These are phyloP conservation scores for Xestia rhomboidea DNA, from an alignment of 2,888 invertebrate genomes.

Conservation along the genomic window DNA sequence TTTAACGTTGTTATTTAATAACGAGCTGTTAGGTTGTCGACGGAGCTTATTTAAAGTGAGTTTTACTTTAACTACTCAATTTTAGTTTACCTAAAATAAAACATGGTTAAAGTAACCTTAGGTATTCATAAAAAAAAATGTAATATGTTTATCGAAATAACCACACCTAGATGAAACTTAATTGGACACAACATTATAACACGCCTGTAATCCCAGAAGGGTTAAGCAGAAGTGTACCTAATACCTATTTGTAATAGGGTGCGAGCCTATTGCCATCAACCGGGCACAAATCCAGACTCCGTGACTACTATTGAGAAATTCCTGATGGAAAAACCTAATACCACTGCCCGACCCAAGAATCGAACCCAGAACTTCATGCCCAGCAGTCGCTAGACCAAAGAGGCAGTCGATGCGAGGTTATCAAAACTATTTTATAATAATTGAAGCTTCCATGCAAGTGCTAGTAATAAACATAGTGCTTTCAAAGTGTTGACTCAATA, in stretches of 20 bases:
- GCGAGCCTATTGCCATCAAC: no score
- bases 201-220: no score
- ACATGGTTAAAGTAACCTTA: not conserved
- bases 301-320: no score
- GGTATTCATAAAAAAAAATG: not conserved
- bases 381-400: no score
- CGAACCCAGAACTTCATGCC: no score
- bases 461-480: conserved; percentile 12
- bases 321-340: no score
- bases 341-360: no score
- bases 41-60: conserved; percentile 49
- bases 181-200: no score
- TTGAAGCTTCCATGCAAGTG: not conserved
- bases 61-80: conserved; percentile 47
- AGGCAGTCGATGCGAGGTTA: no score
- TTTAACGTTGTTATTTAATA: conserved; percentile 63
- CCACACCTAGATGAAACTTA: not conserved
- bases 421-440: not conserved
- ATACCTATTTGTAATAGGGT: no score
- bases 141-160: not conserved
- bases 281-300: no score
- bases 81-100: conserved; percentile 35
- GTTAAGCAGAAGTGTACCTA: no score
- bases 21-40: conserved; percentile 55
- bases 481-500: conserved; percentile 19